phyloP scores from a whole-genome alignment of 2,113 vertebrate genomes.

The Malaclemys terrapin region DNA sequence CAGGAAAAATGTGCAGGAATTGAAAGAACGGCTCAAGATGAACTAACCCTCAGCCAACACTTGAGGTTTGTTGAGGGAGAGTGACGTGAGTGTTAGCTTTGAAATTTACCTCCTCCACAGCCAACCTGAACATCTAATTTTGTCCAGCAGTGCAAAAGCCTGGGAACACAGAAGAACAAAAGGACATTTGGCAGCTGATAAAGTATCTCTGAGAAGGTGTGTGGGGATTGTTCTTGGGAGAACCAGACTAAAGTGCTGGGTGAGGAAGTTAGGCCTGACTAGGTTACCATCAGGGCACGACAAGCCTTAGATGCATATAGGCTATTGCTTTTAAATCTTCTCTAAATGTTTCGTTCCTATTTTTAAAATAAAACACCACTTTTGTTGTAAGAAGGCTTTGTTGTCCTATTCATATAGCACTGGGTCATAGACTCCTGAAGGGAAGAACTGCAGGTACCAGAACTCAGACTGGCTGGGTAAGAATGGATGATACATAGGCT shows the following conservation, averaged over 20 bases:
- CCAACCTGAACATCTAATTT: neutral
- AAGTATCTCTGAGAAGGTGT: neutral
- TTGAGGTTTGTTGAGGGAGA: neutral
- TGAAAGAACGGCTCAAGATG: neutral
- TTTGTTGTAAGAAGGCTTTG: neutral
- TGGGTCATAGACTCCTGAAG: neutral
- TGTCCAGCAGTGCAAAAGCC: neutral
- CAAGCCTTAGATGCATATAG: neutral
- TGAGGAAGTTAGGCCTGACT: neutral
- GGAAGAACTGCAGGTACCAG: neutral
- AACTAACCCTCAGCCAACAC: neutral
- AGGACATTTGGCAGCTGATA: neutral
- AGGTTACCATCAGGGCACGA: neutral
- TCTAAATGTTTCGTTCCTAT: neutral
- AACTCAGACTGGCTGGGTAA: neutral
- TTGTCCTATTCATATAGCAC: neutral
- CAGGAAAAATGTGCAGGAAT: neutral
- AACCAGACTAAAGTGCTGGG: neutral
- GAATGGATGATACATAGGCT: neutral
- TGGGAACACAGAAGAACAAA: neutral
- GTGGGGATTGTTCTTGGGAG: neutral
- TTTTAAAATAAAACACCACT: neutral
- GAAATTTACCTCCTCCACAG: neutral
- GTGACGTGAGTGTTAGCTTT: neutral
- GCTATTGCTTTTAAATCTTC: neutral